Conservation (phyloP, 2,797 vertebrate genomes). For the Bovichtus variegatus region DNA sequence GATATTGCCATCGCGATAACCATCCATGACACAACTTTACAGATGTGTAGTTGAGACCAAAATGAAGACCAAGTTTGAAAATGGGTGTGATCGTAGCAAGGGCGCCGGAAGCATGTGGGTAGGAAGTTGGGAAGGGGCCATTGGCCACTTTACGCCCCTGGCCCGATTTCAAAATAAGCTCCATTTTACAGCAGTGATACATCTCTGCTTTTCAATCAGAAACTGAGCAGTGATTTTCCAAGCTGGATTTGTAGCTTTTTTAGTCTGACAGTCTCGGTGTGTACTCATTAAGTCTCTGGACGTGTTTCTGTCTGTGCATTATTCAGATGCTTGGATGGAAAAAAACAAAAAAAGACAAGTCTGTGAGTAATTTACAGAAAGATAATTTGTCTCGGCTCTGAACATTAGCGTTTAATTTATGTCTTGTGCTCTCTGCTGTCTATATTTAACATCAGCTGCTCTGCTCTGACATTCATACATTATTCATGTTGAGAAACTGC, state of each 20-base stretch:
- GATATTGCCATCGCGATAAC: too few species aligned
- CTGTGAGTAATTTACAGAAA: constrained; percentile 59
- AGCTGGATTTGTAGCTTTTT: constrained; percentile 6
- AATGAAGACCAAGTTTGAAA: too few species aligned
- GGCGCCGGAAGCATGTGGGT: too few species aligned
- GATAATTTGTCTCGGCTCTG: constrained; percentile 54
- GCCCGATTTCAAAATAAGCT: not conserved
- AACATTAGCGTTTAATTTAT: constrained; percentile 69
- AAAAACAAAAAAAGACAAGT: constrained; percentile 7
- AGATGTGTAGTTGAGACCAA: too few species aligned
- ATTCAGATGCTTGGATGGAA: constrained; percentile 31
- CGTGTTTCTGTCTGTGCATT: constrained; percentile 38
- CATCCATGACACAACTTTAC: too few species aligned
- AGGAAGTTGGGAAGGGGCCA: too few species aligned
- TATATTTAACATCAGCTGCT: constrained; percentile 74
- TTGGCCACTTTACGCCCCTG: too few species aligned
- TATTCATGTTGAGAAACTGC: constrained; percentile 65
- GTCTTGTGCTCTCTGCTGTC: constrained; percentile 62
- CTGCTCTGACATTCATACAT: constrained; percentile 63
- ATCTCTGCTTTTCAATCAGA: constrained; percentile 2
- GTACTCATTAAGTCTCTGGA: constrained; percentile 42
- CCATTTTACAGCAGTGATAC: not conserved
- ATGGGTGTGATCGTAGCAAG: too few species aligned
- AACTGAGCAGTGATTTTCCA: constrained; percentile 7
- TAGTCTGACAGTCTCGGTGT: constrained; percentile 17